These are phyloP conservation scores for Eriosoma lanigerum DNA, from an alignment of 1,140 invertebrate genomes.

Conservation along the genomic window DNA sequence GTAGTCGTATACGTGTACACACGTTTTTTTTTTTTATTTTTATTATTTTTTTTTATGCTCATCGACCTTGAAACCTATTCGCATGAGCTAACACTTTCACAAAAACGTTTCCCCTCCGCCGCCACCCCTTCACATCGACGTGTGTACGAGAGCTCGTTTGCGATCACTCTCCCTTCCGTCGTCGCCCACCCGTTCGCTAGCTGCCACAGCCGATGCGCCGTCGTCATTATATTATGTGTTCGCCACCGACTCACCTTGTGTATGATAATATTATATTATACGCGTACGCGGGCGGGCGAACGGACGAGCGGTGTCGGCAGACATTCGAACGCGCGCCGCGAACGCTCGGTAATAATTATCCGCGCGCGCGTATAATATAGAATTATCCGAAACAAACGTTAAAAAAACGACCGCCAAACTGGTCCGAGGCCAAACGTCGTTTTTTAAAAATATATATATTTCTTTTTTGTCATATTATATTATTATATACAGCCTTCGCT, in stretches of 20 bases:
- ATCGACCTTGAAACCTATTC: slow-evolving; percentile 48
- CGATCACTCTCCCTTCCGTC: neutral
- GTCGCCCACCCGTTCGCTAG: neutral
- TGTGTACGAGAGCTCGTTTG: too few relatives aligned
- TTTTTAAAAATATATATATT: too few relatives aligned
- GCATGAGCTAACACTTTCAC: slow-evolving; percentile 48
- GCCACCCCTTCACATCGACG: too few relatives aligned
- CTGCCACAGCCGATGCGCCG: neutral
- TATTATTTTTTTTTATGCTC: slow-evolving; percentile 5
- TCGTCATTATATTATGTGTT: slow-evolving; percentile 16
- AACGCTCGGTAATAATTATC: neutral
- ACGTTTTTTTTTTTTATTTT: slow-evolving; percentile 11
- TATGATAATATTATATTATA: too few relatives aligned
- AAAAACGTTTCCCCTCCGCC: slow-evolving; percentile 33
- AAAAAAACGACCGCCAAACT: slow-evolving; percentile 37
- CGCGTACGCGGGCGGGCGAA: too few relatives aligned
- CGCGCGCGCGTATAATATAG: neutral
- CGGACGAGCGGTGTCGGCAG: neutral
- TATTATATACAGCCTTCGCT: neutral
- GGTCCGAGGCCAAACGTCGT: neutral
- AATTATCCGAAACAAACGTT: neutral
- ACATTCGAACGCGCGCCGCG: neutral
- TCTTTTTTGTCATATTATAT: neutral
- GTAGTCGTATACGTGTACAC: neutral
- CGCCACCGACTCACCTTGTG: slow-evolving; percentile 42